Evolutionary conservation across 2,797 vertebrate genomes (phyloP), one percentile per base, ranked within the genome.

Genomic region (Pantherophis alleghaniensis): DNA sequence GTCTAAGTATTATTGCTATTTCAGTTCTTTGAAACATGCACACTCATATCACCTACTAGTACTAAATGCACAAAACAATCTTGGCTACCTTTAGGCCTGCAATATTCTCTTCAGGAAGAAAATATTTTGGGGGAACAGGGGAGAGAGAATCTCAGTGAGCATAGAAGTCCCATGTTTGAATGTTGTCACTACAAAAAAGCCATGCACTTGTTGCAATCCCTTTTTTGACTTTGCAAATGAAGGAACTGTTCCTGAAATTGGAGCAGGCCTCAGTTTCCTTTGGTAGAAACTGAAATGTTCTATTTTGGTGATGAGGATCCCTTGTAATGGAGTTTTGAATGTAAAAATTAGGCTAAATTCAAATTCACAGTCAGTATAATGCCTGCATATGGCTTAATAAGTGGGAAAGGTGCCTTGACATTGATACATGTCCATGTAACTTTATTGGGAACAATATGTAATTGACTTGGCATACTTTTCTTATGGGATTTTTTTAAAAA

Each of bases 81-180:
- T 74, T 93, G 86, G 51, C 55, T 69, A 32, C 37, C 16, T 66
- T 28, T 61, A 28, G 14, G 89, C 51, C 51, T 90, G n/a, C 51
- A 47, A 12, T 22, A n/a, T 53, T 90, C 18, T 90, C 32, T 53
- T 69, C 60, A 55, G 79, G 26, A 55, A 51, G 66, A 86, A 86
- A 91, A 89, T 93, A 91, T 91, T 93, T 83, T 32, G 18, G 32
- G 79, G 89, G 18, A 18, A 51, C 47, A 90, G 24, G 51, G 13
- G 51, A 83, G 13, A 83, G 13, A 66, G 16, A 90, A 69, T 87
- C 26, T 57, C 6, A 93, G 56, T 28, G 86, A 86, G 51, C 60
- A 66, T 87, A 57, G 63, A 28, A 87, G 16, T 79, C 51, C 89
- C 79, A 90, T 90, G 66, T 47, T 93, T 90, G 60, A 79, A 47